phyloP scores from a whole-genome alignment of 1,140 invertebrate genomes.

The Drosophila pseudoananassae region DNA sequence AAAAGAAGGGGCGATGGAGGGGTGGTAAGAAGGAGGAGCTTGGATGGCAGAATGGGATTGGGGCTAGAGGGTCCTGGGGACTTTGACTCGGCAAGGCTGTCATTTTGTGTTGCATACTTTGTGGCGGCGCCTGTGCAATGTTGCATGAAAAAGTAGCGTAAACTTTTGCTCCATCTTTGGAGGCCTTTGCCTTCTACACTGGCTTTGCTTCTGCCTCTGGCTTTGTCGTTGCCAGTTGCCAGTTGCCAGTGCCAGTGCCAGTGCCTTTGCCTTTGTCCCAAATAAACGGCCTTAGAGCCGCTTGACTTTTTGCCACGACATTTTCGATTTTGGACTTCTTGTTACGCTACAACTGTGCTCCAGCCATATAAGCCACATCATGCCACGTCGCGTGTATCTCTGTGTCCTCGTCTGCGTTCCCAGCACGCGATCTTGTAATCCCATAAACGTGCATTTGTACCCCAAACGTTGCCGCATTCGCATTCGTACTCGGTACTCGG shows the following conservation, averaged over 20 bases:
- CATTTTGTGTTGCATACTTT: conserved; percentile 75
- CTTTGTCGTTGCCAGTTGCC: too few species aligned
- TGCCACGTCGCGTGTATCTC: conserved; percentile 62
- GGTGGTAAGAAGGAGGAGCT: neutral
- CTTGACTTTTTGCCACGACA: conserved; percentile 76
- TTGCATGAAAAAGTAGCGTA: conserved; percentile 80
- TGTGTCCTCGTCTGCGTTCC: conserved; percentile 49
- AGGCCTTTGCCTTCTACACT: conserved; percentile 1
- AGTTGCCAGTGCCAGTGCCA: neutral
- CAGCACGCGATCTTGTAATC: conserved; percentile 73
- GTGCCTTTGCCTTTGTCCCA: conserved; percentile 37
- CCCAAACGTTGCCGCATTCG: conserved; percentile 21
- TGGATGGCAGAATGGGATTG: conserved; percentile 16
- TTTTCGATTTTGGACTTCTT: conserved; percentile 60
- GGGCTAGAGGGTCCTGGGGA: conserved; percentile 31
- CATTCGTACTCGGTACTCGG: conserved; percentile 3
- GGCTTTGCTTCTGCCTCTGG: too few species aligned
- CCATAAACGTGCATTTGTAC: conserved; percentile 64
- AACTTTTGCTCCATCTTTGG: conserved; percentile 52
- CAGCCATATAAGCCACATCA: conserved; percentile 32
- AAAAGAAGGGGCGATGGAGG: neutral
- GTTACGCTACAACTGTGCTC: conserved; percentile 34
- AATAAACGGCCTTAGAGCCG: conserved; percentile 67
- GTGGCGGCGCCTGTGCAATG: conserved; percentile 74
- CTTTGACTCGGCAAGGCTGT: conserved; percentile 69